Percentiles rank a stretch among this genome's conserved stretches.
phyloP scores from a whole-genome alignment of 2,888 invertebrate genomes.

The Microctonus hyperodae region DNA sequence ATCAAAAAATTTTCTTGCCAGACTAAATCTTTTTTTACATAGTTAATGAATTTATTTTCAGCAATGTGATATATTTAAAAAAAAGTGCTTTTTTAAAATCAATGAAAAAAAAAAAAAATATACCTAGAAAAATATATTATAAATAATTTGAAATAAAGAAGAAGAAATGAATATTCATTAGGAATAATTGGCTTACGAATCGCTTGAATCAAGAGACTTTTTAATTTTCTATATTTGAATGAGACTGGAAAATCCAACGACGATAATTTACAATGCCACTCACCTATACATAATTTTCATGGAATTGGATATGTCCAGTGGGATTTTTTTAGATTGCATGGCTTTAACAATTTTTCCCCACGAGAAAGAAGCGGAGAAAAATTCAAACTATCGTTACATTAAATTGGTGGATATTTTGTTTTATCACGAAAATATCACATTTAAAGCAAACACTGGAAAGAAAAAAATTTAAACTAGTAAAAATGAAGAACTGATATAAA shows the following conservation, averaged over 20 bases:
- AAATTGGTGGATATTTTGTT: conserved; percentile 2
- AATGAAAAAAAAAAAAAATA: conserved; percentile 9
- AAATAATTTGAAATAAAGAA: conserved; percentile 39
- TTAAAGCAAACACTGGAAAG: neutral
- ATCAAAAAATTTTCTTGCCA: neutral
- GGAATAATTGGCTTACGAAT: conserved; percentile 47
- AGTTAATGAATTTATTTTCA: neutral
- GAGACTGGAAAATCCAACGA: neutral
- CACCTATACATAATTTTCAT: neutral
- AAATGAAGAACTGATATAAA: no score
- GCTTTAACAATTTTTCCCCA: neutral
- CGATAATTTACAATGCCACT: conserved; percentile 15
- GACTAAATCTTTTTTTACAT: neutral
- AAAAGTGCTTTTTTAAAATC: neutral
- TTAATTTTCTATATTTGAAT: conserved; percentile 8
- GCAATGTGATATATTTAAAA: neutral
- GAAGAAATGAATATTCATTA: conserved; percentile 51
- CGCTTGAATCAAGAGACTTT: conserved; percentile 1
- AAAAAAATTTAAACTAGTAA: neutral
- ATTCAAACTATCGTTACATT: neutral
- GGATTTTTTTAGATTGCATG: conserved; percentile 20
- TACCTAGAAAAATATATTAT: no score
- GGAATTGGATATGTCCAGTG: conserved; percentile 18
- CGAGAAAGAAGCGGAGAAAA: neutral
- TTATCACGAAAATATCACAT: neutral